These are phyloP conservation scores for Harpalus rufipes DNA, from an alignment of 2,888 invertebrate genomes.

Conservation along the genomic window DNA sequence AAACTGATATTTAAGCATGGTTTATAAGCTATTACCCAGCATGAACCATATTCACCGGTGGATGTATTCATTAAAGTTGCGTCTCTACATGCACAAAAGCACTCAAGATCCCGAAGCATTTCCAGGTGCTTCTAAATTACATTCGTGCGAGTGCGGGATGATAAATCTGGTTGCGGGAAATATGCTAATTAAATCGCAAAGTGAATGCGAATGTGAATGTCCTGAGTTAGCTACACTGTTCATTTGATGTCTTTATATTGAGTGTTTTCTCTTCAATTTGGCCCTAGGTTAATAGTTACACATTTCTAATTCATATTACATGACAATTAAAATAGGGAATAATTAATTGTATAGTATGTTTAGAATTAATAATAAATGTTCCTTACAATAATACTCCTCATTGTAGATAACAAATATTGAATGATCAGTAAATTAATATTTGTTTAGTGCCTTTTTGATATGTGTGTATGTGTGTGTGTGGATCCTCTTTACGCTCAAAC, in stretches of 20 bases:
- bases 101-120: slow-evolving; percentile 41
- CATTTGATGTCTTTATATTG: slow-evolving; percentile 43
- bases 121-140: slow-evolving; percentile 46
- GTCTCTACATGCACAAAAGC: slow-evolving; percentile 42
- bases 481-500: no score
- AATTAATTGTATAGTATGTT: no score
- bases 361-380: no score
- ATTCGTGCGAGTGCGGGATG: slow-evolving; percentile 32
- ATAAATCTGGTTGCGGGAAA: slow-evolving; percentile 46
- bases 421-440: no score
- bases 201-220: slow-evolving; percentile 41
- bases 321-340: no score
- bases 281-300: not conserved
- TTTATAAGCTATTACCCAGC: slow-evolving; percentile 27
- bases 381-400: no score
- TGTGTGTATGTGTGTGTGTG: no score
- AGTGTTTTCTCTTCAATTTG: not conserved
- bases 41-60: slow-evolving; percentile 33
- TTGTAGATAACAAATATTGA: no score
- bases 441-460: no score
- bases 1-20: slow-evolving; percentile 43
- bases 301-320: not conserved
- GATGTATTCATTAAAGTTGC: slow-evolving; percentile 39
- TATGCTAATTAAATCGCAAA: slow-evolving; percentile 49
- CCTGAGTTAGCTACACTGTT: slow-evolving; percentile 27